These are phyloP conservation scores for Drosophila pectinifera DNA, from an alignment of 1,140 invertebrate genomes.

Conservation along the genomic window DNA sequence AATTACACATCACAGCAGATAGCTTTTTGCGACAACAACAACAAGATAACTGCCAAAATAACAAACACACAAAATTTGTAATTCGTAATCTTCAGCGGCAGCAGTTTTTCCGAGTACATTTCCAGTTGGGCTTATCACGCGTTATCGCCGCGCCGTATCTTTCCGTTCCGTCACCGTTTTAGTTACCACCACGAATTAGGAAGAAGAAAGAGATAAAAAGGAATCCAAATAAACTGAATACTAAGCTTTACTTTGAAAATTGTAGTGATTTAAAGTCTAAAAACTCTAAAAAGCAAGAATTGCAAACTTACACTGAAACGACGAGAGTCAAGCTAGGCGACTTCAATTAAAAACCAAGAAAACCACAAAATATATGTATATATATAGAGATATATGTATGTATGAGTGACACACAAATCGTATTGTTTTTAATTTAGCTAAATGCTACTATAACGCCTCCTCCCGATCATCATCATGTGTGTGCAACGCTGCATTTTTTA, in stretches of 20 bases:
- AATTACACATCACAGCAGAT: conserved; percentile 55
- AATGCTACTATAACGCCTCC: conserved; percentile 37
- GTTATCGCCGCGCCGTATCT: conserved; percentile 5
- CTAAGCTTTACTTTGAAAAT: conserved; percentile 79
- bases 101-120: conserved; percentile 31
- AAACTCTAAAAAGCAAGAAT: conserved; percentile 32
- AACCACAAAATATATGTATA: conserved; percentile 18
- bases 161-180: conserved; percentile 24
- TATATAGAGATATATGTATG: conserved; percentile 50
- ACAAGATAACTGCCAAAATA: conserved; percentile 74
- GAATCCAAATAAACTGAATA: conserved; percentile 66
- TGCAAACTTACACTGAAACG: conserved; percentile 14
- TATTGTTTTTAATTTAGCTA: conserved; percentile 56
- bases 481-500: conserved; percentile 51
- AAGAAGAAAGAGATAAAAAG: conserved; percentile 14
- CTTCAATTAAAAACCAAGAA: conserved; percentile 32
- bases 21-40: conserved; percentile 47
- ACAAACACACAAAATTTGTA: conserved; percentile 36
- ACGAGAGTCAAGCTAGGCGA: conserved; percentile 27
- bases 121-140: conserved; percentile 13
- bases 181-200: conserved; percentile 31
- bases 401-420: conserved; percentile 55
- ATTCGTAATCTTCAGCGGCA: conserved; percentile 29
- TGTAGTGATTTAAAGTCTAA: conserved; percentile 67
- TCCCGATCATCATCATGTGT: conserved; percentile 22